Evolutionary conservation across 2,797 vertebrate genomes (phyloP).

Genomic region (Arnoldichthys spilopterus): DNA sequence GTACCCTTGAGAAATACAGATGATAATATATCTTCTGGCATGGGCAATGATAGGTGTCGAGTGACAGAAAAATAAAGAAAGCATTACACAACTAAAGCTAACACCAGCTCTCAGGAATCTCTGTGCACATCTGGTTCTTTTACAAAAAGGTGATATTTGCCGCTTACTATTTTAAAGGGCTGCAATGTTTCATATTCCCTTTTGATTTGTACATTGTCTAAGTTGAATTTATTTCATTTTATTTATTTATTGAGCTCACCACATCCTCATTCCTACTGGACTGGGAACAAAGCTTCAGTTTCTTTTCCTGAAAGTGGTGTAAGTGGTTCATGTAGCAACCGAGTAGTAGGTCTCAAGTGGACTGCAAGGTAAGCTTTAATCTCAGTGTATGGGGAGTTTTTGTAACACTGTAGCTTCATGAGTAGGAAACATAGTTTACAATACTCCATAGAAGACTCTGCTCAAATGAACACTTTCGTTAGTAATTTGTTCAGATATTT

Average conservation of each 20-base stretch:
- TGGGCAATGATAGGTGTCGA: slow-evolving; percentile 6
- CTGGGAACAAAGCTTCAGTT: neutral
- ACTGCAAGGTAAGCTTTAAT: neutral
- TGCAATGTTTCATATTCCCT: slow-evolving; percentile 24
- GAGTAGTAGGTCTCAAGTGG: neutral
- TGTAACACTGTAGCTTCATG: slow-evolving; percentile 9
- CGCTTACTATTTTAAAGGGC: slow-evolving; percentile 17
- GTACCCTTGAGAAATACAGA: slow-evolving; percentile 87
- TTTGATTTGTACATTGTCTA: slow-evolving; percentile 34
- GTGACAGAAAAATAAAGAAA: slow-evolving; percentile 10
- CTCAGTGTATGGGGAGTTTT: slow-evolving; percentile 17
- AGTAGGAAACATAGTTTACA: neutral
- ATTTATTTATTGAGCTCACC: slow-evolving; percentile 40
- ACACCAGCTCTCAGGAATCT: slow-evolving; percentile 18
- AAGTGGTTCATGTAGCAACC: slow-evolving; percentile 10
- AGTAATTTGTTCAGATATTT: neutral
- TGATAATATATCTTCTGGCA: slow-evolving; percentile 56
- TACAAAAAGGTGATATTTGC: neutral
- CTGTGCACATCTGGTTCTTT: slow-evolving; percentile 11
- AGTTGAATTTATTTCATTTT: slow-evolving; percentile 19
- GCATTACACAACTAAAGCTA: neutral
- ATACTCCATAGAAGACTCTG: neutral
- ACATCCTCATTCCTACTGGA: slow-evolving; percentile 28
- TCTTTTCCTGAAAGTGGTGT: slow-evolving; percentile 24
- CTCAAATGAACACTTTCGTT: neutral